phyloP scores from a whole-genome alignment of 1,140 invertebrate genomes.

The Hylaeus volcanicus region DNA sequence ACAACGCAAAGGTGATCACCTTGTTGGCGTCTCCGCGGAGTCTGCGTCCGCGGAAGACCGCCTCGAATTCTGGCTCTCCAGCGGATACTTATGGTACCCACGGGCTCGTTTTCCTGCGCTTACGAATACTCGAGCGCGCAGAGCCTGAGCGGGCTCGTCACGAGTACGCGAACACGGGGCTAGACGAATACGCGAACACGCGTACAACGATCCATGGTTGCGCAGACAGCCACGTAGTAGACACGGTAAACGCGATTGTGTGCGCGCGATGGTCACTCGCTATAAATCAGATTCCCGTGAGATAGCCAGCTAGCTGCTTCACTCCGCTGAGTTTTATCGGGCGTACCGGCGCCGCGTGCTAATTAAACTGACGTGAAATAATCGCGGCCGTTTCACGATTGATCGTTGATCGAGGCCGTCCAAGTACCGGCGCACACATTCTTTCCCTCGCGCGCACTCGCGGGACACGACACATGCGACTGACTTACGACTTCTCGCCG shows the following conservation, averaged over 20 bases:
- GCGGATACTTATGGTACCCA: too few relatives aligned
- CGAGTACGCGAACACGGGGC: slow-evolving; percentile 15
- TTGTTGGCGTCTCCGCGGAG: too few relatives aligned
- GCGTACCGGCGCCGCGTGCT: slow-evolving; percentile 77
- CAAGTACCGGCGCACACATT: slow-evolving; percentile 48
- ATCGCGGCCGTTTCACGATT: slow-evolving; percentile 78
- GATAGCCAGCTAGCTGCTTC: slow-evolving; percentile 77
- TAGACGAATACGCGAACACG: slow-evolving; percentile 19
- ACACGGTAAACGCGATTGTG: slow-evolving; percentile 10
- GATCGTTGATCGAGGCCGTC: slow-evolving; percentile 79
- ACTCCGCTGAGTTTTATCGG: slow-evolving; percentile 77
- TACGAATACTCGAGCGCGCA: background rate
- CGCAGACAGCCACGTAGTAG: slow-evolving; percentile 3
- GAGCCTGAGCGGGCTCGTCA: background rate
- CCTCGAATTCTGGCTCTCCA: too few relatives aligned
- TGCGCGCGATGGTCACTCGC: slow-evolving; percentile 73
- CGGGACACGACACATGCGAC: slow-evolving; percentile 13
- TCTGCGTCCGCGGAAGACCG: too few relatives aligned
- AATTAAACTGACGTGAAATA: slow-evolving; percentile 81
- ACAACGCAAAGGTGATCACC: too few relatives aligned
- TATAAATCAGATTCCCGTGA: slow-evolving; percentile 80
- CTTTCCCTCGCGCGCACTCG: slow-evolving; percentile 29
- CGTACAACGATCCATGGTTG: slow-evolving; percentile 1
- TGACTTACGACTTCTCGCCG: background rate
- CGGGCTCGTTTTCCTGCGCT: too few relatives aligned